Conservation (phyloP, 2,888 invertebrate species). For the Eupelmus urozonus region DNA sequence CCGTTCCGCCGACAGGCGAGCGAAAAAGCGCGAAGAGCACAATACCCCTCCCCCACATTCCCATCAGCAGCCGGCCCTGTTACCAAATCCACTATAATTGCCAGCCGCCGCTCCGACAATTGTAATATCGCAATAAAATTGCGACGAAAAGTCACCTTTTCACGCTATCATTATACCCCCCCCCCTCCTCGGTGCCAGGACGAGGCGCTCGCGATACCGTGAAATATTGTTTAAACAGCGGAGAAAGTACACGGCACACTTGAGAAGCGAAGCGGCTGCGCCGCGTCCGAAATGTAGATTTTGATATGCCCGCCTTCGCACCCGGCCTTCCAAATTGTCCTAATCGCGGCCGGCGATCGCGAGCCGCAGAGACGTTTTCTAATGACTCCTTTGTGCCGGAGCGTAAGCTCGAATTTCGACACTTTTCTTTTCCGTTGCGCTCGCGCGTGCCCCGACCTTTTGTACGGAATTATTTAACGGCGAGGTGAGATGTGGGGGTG, state of each 20-base stretch:
- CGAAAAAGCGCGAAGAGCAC: too few relatives aligned
- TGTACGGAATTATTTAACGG: constrained; percentile 4
- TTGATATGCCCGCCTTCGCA: constrained; percentile 44
- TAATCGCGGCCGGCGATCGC: constrained; percentile 20
- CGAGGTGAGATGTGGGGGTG: too few relatives aligned
- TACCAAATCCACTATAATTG: constrained; percentile 54
- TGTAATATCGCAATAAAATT: constrained; percentile 43
- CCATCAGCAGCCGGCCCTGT: too few relatives aligned
- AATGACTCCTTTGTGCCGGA: constrained; percentile 20
- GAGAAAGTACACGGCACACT: constrained; percentile 61
- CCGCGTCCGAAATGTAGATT: constrained; percentile 55
- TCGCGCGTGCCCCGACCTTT: background rate
- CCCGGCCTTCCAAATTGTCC: constrained; percentile 37
- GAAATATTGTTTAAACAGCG: constrained; percentile 61
- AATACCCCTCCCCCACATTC: too few relatives aligned
- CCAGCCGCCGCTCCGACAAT: background rate
- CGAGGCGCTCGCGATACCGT: constrained; percentile 50
- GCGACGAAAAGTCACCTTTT: constrained; percentile 24
- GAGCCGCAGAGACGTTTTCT: constrained; percentile 13
- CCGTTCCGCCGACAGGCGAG: too few relatives aligned
- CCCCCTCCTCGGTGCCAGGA: background rate
- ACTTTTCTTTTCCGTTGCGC: constrained; percentile 15
- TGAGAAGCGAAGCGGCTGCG: constrained; percentile 56
- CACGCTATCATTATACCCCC: constrained; percentile 4
- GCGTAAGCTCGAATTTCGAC: constrained; percentile 22